Percentiles rank a stretch among this genome's conserved stretches.
Conservation (phyloP, 2,888 invertebrate species). For the Erebia epiphron region DNA sequence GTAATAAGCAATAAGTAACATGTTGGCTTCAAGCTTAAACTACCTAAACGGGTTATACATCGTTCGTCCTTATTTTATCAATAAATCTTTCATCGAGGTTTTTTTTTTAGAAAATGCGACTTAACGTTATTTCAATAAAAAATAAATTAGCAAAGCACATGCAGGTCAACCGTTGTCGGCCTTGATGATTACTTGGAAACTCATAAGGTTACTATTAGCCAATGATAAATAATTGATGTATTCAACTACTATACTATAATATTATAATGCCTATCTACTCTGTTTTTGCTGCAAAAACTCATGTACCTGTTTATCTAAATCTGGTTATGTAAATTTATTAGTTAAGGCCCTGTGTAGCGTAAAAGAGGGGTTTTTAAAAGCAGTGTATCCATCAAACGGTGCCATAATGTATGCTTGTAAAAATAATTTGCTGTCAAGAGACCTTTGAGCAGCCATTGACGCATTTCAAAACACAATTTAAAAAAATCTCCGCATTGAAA, state of each 20-base stretch:
- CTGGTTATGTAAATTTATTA: neutral
- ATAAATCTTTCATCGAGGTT: neutral
- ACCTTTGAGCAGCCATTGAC: too few species aligned
- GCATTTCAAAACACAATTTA: too few species aligned
- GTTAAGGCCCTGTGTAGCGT: too few species aligned
- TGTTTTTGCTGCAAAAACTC: neutral
- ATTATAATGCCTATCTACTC: conserved; percentile 1
- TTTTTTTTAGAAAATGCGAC: conserved; percentile 8
- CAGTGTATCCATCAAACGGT: too few species aligned
- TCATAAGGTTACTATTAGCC: neutral
- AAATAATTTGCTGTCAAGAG: too few species aligned
- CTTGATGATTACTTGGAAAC: conserved; percentile 22
- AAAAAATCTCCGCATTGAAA: too few species aligned
- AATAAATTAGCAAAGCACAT: conserved; percentile 16
- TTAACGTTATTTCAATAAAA: neutral
- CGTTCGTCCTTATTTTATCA: conserved; percentile 6
- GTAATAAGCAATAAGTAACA: neutral
- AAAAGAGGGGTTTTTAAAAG: too few species aligned
- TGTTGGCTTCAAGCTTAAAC: conserved; percentile 3
- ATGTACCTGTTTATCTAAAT: neutral
- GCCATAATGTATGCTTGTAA: too few species aligned
- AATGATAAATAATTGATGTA: neutral
- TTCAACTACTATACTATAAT: too few species aligned
- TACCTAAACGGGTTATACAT: neutral
- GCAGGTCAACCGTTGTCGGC: neutral